Percentiles rank a stretch among this genome's conserved stretches.
Conservation (phyloP, 2,113 vertebrate genomes). For the Globicephala melas region DNA sequence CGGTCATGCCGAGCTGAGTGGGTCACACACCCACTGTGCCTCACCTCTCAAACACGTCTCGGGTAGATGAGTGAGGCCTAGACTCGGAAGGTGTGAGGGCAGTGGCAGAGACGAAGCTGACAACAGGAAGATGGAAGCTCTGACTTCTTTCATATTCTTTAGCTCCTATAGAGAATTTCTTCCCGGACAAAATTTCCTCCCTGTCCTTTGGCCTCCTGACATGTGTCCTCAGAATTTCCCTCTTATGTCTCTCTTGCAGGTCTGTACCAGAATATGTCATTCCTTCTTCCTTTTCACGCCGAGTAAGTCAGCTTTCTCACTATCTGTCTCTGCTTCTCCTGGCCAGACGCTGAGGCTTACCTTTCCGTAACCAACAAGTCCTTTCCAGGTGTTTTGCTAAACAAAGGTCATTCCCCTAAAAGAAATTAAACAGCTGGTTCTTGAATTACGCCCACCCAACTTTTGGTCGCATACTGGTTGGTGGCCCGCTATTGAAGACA, state of each 20-base stretch:
- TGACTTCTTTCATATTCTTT: neutral
- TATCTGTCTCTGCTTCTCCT: neutral
- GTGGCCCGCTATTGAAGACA: neutral
- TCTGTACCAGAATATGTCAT: neutral
- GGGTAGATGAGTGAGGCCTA: neutral
- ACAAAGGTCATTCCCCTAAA: neutral
- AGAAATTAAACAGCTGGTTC: neutral
- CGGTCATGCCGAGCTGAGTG: neutral
- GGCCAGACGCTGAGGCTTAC: neutral
- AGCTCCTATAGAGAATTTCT: neutral
- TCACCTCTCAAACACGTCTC: neutral
- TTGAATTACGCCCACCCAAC: fast-evolving
- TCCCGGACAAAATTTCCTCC: neutral
- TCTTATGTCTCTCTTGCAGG: neutral
- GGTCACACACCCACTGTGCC: fast-evolving
- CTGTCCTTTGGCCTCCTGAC: neutral
- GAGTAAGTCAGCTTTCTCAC: neutral
- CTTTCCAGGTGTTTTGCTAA: neutral
- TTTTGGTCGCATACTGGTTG: neutral
- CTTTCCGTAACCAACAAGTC: neutral
- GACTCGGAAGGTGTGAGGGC: neutral
- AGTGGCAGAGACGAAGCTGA: neutral
- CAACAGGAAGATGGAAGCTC: neutral
- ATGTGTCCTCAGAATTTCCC: neutral
- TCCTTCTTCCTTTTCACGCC: neutral